Base-by-base conservation (phyloP, 2,113 vertebrate species). In the Hemiprocne comata region DNA sequence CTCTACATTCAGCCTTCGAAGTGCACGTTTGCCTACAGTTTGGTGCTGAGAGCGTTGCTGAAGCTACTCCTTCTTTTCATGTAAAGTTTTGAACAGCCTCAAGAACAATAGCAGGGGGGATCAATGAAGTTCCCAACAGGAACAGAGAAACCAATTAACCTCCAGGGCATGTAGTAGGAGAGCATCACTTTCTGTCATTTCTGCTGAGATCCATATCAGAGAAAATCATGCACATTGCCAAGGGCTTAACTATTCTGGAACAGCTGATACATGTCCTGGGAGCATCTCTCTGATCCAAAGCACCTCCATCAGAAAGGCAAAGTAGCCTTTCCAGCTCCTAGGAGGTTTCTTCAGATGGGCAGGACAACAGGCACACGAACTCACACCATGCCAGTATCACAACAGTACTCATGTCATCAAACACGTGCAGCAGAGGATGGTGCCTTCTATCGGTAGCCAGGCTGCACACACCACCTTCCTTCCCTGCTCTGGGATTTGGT, bases 381-480 rank as follows among this genome's bases (percentile, higher is more conserved):
- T 40, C 17, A 34, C 17, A 42, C 14, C 24, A n/a, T 36, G 31
- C 25, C 11, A 13, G 18, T 25, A 57, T 17, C 44, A 55, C 24
- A 60, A 23, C 33, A 76, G 11, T 17, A 26, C n/a, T 54, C 31
- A 17, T 12, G 24, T n/a, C 24, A 66, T 21, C 29, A 69, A 69
- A 67, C 0, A 4, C 1, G 1, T 20, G 23, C 34, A 24, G 25
- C 21, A 24, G 44, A 5, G 13, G 21, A 44, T 7, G 6, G 40
- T 15, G 34, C 19, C 29, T 48, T 7, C 1, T 11, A 53, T n/a
- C 18, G 57, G 60, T 13, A 64, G 60, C 19, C 40, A 67, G 40
- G 9, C 55, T 89, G 53, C 58, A 19, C n/a, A 28, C 19, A 6
- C 17, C 48, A 6, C 17, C 19, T 57, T n/a, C 16, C 10, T 28